phyloP scores from a whole-genome alignment of 64 coral and sea anemone species.

The Stylophora pistillata region DNA sequence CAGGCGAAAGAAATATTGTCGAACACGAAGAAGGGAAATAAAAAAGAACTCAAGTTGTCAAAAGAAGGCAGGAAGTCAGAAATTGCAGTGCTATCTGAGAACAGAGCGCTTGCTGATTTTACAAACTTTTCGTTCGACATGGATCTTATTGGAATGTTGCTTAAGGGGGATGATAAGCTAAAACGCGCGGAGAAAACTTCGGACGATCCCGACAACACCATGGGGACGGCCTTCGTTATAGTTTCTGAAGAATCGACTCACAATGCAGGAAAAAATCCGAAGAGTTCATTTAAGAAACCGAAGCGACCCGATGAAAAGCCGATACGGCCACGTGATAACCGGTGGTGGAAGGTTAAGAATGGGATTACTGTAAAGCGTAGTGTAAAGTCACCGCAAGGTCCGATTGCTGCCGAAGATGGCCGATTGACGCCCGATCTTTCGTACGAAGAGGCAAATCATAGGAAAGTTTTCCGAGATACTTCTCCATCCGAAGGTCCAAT shows the following conservation, averaged over 20 bases:
- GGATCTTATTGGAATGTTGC: background rate
- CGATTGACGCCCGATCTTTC: background rate
- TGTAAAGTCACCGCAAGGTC: background rate
- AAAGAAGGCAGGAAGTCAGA: slow-evolving; percentile 5
- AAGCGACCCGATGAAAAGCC: background rate
- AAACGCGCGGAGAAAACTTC: background rate
- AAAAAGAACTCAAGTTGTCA: too few species aligned
- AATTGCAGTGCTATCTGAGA: background rate
- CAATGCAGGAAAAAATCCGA: background rate
- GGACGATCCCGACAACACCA: background rate
- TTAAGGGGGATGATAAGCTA: background rate
- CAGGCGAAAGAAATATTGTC: background rate
- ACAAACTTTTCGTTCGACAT: slow-evolving; percentile 5
- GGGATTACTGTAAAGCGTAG: background rate
- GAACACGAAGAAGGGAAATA: background rate
- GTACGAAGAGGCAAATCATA: background rate
- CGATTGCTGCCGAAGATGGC: background rate
- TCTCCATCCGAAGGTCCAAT: background rate
- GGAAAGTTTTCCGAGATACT: background rate
- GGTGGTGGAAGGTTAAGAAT: background rate
- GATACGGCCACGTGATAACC: background rate
- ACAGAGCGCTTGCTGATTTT: background rate
- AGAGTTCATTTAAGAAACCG: background rate
- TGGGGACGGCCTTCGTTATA: slow-evolving; percentile 8
- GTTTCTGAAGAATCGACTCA: slow-evolving; percentile 10